These are phyloP conservation scores for Ceuthmochares aereus DNA, from an alignment of 2,113 vertebrate genomes.

Conservation along the genomic window DNA sequence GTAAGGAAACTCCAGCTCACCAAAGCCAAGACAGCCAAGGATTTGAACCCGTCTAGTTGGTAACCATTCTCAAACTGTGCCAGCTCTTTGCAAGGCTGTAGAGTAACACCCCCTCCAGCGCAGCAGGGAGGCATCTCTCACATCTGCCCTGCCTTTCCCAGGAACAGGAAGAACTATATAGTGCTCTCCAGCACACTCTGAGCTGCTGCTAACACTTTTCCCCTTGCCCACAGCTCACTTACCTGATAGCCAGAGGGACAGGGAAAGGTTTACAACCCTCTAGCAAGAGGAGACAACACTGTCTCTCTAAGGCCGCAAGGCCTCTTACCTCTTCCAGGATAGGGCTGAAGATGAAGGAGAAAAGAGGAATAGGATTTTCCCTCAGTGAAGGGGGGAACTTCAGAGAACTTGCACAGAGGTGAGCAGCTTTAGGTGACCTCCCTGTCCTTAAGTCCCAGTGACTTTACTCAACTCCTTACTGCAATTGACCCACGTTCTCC, in stretches of 20 bases:
- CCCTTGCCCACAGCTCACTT: background rate
- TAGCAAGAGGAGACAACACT: background rate
- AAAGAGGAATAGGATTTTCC: background rate
- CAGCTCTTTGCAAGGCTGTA: background rate
- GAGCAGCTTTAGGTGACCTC: background rate
- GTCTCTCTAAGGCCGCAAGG: background rate
- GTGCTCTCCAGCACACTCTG: background rate
- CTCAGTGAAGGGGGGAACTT: background rate
- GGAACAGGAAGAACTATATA: rapidly evolving
- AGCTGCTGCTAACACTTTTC: background rate
- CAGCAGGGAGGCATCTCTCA: background rate
- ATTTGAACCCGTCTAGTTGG: rapidly evolving
- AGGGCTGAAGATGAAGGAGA: background rate
- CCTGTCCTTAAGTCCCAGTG: background rate
- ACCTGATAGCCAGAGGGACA: background rate
- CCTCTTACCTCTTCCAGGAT: background rate
- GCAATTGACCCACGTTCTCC: background rate
- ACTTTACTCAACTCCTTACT: background rate
- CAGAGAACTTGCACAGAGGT: background rate
- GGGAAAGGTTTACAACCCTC: background rate
- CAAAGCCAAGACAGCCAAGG: background rate
- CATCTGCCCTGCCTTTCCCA: rapidly evolving
- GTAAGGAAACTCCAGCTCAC: background rate
- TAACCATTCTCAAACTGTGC: background rate
- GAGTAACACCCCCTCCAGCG: background rate